phyloP scores from a whole-genome alignment of 2,888 invertebrate genomes.

The Brachyopa scutellaris region DNA sequence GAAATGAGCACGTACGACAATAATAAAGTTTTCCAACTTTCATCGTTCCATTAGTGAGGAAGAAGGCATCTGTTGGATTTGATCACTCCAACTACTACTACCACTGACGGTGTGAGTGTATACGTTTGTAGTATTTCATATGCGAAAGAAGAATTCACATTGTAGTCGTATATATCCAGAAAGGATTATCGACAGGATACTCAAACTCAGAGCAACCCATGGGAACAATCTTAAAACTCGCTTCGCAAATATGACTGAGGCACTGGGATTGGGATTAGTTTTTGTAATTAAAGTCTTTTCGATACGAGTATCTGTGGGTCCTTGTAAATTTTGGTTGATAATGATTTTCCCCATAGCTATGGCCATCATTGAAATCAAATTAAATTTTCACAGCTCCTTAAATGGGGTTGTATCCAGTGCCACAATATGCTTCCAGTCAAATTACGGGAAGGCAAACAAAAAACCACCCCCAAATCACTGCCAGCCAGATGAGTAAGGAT shows the following conservation, averaged over 20 bases:
- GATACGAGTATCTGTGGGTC: too few species aligned
- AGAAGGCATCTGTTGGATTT: background rate
- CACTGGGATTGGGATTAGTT: background rate
- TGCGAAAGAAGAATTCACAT: background rate
- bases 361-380: conserved; percentile 5
- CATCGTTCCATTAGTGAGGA: background rate
- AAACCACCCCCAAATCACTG: background rate
- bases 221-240: background rate
- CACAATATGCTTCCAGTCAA: background rate
- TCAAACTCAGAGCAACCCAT: background rate
- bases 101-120: too few species aligned
- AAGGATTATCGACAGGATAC: background rate
- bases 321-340: background rate
- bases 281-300: background rate
- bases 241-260: background rate
- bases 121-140: too few species aligned
- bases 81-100: background rate
- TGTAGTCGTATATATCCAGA: background rate
- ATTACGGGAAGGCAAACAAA: background rate
- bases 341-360: background rate
- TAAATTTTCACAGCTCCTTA: conserved; percentile 6
- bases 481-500: background rate
- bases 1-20: conserved; percentile 37
- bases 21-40: conserved; percentile 29
- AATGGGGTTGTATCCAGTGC: background rate